Conservation (phyloP, 2,888 invertebrate species). For the Andrena praecox region DNA sequence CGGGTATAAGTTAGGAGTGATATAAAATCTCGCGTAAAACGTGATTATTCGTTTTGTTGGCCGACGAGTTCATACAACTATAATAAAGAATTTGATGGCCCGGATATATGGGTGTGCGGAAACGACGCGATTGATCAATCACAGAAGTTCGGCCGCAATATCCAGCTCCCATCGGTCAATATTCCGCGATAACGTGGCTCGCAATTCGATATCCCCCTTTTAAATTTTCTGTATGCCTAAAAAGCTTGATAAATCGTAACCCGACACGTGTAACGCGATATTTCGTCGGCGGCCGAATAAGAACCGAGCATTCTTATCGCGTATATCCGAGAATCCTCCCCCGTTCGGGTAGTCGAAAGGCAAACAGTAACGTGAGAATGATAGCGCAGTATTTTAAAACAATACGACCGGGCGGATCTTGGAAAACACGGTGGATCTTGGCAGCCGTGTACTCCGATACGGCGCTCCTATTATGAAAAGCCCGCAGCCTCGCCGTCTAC, state of each 20-base stretch:
- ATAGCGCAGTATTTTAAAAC: constrained; percentile 70
- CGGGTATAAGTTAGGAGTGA: not conserved
- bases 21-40: not conserved
- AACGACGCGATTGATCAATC: constrained; percentile 1
- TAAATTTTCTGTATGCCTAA: constrained; percentile 68
- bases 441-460: not conserved
- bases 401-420: constrained; percentile 58
- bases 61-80: not conserved
- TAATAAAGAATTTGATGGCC: not conserved
- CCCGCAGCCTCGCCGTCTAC: not conserved
- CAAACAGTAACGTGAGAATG: constrained; percentile 74
- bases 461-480: not conserved
- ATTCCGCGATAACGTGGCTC: constrained; percentile 56
- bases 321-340: constrained; percentile 71
- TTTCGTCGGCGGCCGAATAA: constrained; percentile 68
- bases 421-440: constrained; percentile 41
- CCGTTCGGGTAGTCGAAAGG: constrained; percentile 54
- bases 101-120: not conserved
- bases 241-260: constrained; percentile 74
- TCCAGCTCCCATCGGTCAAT: constrained; percentile 53
- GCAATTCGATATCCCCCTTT: constrained; percentile 69
- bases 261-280: constrained; percentile 68
- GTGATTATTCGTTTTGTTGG: not conserved
- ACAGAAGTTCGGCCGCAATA: not conserved
- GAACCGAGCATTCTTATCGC: constrained; percentile 71